phyloP scores from a whole-genome alignment of 2,113 vertebrate genomes.

The Noctilio leporinus region DNA sequence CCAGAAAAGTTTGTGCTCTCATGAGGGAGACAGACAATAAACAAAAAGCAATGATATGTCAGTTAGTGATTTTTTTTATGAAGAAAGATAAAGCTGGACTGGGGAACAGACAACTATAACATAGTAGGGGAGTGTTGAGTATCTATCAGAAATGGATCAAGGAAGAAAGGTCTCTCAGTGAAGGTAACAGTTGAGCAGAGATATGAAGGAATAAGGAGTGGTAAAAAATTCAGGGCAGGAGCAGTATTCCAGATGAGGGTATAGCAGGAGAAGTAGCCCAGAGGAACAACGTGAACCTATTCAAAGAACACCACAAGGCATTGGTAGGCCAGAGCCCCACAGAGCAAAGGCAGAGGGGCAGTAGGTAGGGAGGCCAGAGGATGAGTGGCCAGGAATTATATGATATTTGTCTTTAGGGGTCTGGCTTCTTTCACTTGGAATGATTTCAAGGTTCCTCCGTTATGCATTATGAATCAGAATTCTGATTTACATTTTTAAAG shows the following conservation, averaged over 20 bases:
- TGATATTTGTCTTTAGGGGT: not conserved
- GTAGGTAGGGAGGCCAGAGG: not conserved
- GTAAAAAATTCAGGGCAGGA: not conserved
- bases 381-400: not conserved
- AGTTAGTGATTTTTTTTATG: not conserved
- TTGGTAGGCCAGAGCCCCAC: no score
- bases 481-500: not conserved
- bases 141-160: not conserved
- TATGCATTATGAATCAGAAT: not conserved
- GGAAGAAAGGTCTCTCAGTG: not conserved
- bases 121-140: not conserved
- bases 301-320: not conserved
- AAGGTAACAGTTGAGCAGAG: not conserved
- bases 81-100: not conserved
- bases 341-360: not conserved
- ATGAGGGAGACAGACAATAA: not conserved
- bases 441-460: not conserved
- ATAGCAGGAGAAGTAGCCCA: not conserved
- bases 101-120: not conserved
- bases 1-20: not conserved
- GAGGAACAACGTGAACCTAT: not conserved
- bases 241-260: not conserved
- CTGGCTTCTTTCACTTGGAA: not conserved
- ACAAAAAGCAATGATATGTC: not conserved
- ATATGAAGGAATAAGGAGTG: not conserved